Percentiles rank a stretch among this genome's conserved stretches.
Evolutionary conservation across 2,888 invertebrate species (phyloP).

Genomic region (Lasioglossum pauxillum): DNA sequence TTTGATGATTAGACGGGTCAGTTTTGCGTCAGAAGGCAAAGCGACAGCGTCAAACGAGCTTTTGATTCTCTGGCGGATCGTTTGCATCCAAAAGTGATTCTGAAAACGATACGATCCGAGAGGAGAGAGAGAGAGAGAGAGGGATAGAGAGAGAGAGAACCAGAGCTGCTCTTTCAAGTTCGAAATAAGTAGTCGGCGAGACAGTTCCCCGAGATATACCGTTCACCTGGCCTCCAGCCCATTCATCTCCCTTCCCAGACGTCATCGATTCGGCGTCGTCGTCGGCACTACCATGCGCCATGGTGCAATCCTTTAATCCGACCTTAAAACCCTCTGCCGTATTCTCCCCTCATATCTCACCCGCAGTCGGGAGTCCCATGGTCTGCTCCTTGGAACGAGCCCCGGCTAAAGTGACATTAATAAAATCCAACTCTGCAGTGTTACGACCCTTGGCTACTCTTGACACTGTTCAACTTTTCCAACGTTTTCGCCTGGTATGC

Average conservation of each 20-base stretch:
- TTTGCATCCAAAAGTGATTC: conserved; percentile 11
- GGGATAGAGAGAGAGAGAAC: neutral
- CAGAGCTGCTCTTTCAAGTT: neutral
- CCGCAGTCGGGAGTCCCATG: conserved; percentile 38
- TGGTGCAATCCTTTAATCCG: conserved; percentile 66
- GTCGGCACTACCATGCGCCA: conserved; percentile 34
- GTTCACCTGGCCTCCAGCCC: conserved; percentile 43
- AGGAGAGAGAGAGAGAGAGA: neutral
- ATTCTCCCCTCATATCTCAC: conserved; percentile 50
- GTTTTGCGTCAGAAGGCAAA: neutral
- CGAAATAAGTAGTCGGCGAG: conserved; percentile 42
- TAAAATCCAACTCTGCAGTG: conserved; percentile 27
- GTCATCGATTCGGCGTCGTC: conserved; percentile 54
- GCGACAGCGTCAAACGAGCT: neutral
- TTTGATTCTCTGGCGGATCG: neutral
- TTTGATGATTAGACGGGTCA: conserved; percentile 21
- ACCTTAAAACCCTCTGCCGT: conserved; percentile 62
- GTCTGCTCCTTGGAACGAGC: conserved; percentile 25
- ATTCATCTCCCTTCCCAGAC: conserved; percentile 61
- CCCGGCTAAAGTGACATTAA: conserved; percentile 39
- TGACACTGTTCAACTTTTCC: neutral
- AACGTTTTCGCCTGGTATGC: neutral
- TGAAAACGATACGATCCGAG: conserved; percentile 1
- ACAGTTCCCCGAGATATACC: conserved; percentile 63
- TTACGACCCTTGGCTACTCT: neutral